Evolutionary conservation across 2,888 invertebrate species (phyloP), one percentile per base, ranked within the genome.

Genomic region (Miltochrista miniata): DNA sequence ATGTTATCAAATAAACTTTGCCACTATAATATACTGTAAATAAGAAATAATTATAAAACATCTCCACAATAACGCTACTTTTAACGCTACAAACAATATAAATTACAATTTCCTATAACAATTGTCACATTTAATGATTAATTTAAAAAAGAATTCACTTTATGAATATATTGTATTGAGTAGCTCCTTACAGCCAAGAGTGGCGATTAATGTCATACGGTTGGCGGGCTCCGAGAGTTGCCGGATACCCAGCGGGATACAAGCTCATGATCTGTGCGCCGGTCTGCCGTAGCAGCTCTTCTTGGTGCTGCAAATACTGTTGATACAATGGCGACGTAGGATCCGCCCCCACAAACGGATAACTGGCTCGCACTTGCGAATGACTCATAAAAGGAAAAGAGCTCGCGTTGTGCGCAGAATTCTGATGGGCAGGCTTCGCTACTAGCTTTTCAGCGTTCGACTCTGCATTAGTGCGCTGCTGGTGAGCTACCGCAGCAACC

Each of bases 121-220:
- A 76, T 78, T 74, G 78, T 81, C 74, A 83, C 79, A 81, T 80
- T 74, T 69, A 45, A 80, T 76, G 70, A 74, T 74, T 68, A 74
- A 65, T 51, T 68, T 69, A 65, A 56, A 31, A 64, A 64, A 45
- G 53, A 56, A 63, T 52, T 51, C 56, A 46, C 51, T 29, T 56
- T 48, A 46, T 45, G 51, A 56, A 51, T 51, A 43, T 58, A 63
- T 50, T 54, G 54, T 63, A 53, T 48, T 54, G 47, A 48, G 36
- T 54, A 54, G 54, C 61, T 76, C 41, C 46, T 50, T 93, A 94
- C 79, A 95, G 94, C 95, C 95, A 95, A 48, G 95, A 92, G 51
- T 94, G 94, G 69, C 94, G 79, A 64, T 93, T 95, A 69, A 95
- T 94, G 74, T 95, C 95, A 70, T 95, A 95, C n/a, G 94, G 94